Conservation (phyloP, 2,113 vertebrate genomes). For the Tupaia chinensis region DNA sequence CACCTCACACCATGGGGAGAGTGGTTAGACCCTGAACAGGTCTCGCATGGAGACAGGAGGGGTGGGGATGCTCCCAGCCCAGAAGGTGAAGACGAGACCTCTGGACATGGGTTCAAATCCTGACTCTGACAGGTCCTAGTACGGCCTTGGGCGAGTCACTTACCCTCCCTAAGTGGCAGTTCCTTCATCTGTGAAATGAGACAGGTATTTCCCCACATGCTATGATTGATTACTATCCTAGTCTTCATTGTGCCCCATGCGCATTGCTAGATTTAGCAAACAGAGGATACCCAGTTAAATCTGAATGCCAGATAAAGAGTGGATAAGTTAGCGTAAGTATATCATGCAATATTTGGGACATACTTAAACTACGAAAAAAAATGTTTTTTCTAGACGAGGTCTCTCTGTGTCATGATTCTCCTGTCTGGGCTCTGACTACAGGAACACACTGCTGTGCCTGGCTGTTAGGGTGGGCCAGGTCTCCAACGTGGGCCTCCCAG, state of each 20-base stretch:
- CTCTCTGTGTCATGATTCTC: no score
- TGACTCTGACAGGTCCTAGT: neutral
- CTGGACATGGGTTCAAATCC: neutral
- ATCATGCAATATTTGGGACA: neutral
- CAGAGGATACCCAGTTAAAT: neutral
- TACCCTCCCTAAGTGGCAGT: neutral
- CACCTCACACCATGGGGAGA: neutral
- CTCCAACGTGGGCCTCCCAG: no score
- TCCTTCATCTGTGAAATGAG: neutral
- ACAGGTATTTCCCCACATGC: rapidly evolving
- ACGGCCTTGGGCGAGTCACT: neutral
- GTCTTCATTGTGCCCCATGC: neutral
- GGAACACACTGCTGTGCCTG: no score
- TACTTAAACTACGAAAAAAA: neutral
- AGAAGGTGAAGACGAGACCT: rapidly evolving
- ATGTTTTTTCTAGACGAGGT: no score
- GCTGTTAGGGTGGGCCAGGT: no score
- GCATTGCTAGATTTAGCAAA: neutral
- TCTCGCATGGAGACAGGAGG: rapidly evolving
- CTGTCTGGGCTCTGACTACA: no score
- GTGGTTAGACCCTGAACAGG: neutral
- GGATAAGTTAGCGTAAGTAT: neutral
- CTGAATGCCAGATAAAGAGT: neutral
- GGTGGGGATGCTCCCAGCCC: neutral
- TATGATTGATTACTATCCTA: rapidly evolving